Evolutionary conservation across 2,888 invertebrate genomes (phyloP).

Genomic region (Drosophila antonietae): DNA sequence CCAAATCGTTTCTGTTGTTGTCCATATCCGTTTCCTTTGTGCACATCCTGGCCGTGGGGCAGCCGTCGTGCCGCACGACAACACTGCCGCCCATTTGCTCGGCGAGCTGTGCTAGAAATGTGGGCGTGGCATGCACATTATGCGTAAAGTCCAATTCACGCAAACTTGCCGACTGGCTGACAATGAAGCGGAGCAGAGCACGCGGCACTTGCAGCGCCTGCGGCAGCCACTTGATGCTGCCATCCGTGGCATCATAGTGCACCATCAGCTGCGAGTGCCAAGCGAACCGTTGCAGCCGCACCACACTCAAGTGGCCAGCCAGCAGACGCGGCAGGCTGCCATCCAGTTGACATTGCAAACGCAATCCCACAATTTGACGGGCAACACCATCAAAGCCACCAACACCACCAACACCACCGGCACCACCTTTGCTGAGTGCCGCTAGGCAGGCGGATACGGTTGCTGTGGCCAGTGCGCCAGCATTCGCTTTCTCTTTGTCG

Average conservation of each 20-base stretch:
- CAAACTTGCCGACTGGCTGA: conserved; percentile 55
- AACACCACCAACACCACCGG: background rate
- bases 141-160: conserved; percentile 68
- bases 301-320: conserved; percentile 28
- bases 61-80: conserved; percentile 53
- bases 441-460: conserved; percentile 56
- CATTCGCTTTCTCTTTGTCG: conserved; percentile 42
- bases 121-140: conserved; percentile 68
- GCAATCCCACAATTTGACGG: conserved; percentile 63
- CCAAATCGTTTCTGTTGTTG: conserved; percentile 48
- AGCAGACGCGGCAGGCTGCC: conserved; percentile 48
- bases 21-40: conserved; percentile 16
- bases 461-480: conserved; percentile 41
- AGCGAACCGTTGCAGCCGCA: conserved; percentile 55
- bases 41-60: conserved; percentile 41
- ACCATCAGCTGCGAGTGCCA: conserved; percentile 70
- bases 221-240: conserved; percentile 68
- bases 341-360: conserved; percentile 70
- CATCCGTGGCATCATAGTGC: conserved; percentile 55
- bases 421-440: conserved; percentile 25
- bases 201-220: conserved; percentile 62
- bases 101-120: conserved; percentile 55
- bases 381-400: conserved; percentile 7
- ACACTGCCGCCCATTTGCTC: conserved; percentile 31
- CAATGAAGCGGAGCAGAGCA: conserved; percentile 56